Evolutionary conservation across 1,140 invertebrate species (phyloP).

Genomic region (Monochamus saltuarius): DNA sequence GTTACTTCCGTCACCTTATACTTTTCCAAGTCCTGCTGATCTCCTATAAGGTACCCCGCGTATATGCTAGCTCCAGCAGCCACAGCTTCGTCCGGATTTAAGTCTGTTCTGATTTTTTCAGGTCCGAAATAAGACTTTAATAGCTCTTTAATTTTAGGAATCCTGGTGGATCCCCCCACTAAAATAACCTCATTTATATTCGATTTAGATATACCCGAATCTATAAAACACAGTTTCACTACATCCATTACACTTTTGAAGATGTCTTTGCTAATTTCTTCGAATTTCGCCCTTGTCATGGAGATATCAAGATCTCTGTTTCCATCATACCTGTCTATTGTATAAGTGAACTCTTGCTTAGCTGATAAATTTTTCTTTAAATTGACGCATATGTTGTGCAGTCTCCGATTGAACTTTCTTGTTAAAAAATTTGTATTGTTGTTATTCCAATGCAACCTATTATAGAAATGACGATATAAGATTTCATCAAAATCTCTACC

Average conservation of each 20-base stretch:
- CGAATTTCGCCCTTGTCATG: slow-evolving; percentile 72
- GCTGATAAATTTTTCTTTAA: slow-evolving; percentile 6
- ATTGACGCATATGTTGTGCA: neutral
- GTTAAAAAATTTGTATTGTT: no score
- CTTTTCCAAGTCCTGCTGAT: slow-evolving; percentile 4
- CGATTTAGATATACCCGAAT: slow-evolving; percentile 14
- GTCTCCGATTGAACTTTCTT: neutral
- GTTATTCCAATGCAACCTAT: neutral
- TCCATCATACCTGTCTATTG: slow-evolving; percentile 53
- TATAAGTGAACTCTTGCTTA: neutral
- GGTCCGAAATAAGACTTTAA: slow-evolving; percentile 55
- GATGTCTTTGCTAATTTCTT: slow-evolving; percentile 66
- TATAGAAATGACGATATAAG: slow-evolving; percentile 36
- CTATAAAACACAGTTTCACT: slow-evolving; percentile 23
- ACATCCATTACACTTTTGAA: slow-evolving; percentile 55
- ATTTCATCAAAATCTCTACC: slow-evolving; percentile 71
- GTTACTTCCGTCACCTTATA: slow-evolving; percentile 22
- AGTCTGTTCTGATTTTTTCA: slow-evolving; percentile 27
- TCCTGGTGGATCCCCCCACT: slow-evolving; percentile 65
- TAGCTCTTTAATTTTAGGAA: slow-evolving; percentile 58
- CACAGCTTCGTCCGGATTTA: slow-evolving; percentile 50
- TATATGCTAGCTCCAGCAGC: slow-evolving; percentile 31
- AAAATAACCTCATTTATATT: slow-evolving; percentile 62
- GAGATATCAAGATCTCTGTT: slow-evolving; percentile 74
- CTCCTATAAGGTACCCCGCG: slow-evolving; percentile 20